These are phyloP conservation scores for Chionodraco myersi DNA, from an alignment of 2,113 vertebrate genomes.

Conservation along the genomic window DNA sequence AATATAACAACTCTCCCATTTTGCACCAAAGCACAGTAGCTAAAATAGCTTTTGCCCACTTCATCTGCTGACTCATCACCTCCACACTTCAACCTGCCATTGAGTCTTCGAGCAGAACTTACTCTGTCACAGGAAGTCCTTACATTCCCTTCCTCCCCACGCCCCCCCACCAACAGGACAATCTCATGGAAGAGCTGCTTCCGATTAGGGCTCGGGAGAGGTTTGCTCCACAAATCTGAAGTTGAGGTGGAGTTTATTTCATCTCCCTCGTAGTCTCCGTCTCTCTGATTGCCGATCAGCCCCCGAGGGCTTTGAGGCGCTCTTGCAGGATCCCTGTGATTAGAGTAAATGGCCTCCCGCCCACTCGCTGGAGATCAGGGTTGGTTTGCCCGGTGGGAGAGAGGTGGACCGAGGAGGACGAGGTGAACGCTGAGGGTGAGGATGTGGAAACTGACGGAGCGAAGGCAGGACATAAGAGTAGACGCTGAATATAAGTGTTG, in stretches of 20 bases:
- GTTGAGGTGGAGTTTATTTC: slow-evolving; percentile 68
- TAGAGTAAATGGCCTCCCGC: slow-evolving; percentile 76
- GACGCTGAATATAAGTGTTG: not conserved
- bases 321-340: slow-evolving; percentile 80
- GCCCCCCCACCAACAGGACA: slow-evolving; percentile 36
- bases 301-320: slow-evolving; percentile 72
- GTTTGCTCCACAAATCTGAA: slow-evolving; percentile 63
- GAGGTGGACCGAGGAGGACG: slow-evolving; percentile 23
- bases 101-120: slow-evolving; percentile 9
- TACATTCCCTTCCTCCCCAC: slow-evolving; percentile 1
- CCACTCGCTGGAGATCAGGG: slow-evolving; percentile 48
- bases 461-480: not conserved
- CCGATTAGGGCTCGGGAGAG: slow-evolving; percentile 38
- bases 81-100: slow-evolving; percentile 4
- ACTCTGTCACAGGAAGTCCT: slow-evolving; percentile 59
- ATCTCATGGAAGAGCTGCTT: slow-evolving; percentile 57
- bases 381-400: slow-evolving; percentile 29
- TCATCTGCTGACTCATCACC: slow-evolving; percentile 3
- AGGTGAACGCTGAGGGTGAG: slow-evolving; percentile 15
- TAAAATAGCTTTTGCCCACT: not conserved
- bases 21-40: not conserved
- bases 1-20: not conserved
- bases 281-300: slow-evolving; percentile 78
- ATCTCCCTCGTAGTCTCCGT: slow-evolving; percentile 56
- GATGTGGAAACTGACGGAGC: not conserved